These are phyloP conservation scores for Palythoa grandis DNA, from an alignment of 92 coral and sea anemone species.

Conservation along the genomic window DNA sequence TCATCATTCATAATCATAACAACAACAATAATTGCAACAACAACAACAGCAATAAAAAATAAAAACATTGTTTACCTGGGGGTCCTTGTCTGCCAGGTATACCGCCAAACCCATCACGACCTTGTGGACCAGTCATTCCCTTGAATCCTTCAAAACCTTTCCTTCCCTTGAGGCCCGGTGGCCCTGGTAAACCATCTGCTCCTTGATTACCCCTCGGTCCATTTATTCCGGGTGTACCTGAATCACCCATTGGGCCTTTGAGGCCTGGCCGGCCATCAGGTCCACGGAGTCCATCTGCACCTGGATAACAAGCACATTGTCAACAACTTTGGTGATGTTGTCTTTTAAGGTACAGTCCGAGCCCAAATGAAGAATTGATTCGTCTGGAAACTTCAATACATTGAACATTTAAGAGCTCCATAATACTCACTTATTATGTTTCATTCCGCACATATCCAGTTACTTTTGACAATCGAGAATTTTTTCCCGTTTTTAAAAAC, in stretches of 20 bases:
- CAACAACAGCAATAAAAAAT: too few relatives aligned
- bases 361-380: too few relatives aligned
- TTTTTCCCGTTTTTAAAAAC: too few relatives aligned
- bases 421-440: too few relatives aligned
- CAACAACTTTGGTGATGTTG: background rate
- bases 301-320: background rate
- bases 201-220: slow-evolving; percentile 21
- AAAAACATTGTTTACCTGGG: background rate
- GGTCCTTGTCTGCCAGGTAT: slow-evolving; percentile 19
- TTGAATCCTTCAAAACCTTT: slow-evolving; percentile 4
- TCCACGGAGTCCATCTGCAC: slow-evolving; percentile 7
- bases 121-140: slow-evolving; percentile 18
- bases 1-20: too few relatives aligned
- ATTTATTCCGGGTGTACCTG: background rate
- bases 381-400: too few relatives aligned
- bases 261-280: background rate
- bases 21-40: too few relatives aligned
- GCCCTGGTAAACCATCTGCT: background rate
- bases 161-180: background rate
- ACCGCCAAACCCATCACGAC: slow-evolving; percentile 20
- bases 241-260: slow-evolving; percentile 25
- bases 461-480: too few relatives aligned
- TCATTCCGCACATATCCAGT: too few relatives aligned
- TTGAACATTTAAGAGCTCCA: too few relatives aligned
- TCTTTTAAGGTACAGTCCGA: too few relatives aligned